Evolutionary conservation across 2,113 vertebrate genomes (phyloP).

Genomic region (Todiramphus chloris): DNA sequence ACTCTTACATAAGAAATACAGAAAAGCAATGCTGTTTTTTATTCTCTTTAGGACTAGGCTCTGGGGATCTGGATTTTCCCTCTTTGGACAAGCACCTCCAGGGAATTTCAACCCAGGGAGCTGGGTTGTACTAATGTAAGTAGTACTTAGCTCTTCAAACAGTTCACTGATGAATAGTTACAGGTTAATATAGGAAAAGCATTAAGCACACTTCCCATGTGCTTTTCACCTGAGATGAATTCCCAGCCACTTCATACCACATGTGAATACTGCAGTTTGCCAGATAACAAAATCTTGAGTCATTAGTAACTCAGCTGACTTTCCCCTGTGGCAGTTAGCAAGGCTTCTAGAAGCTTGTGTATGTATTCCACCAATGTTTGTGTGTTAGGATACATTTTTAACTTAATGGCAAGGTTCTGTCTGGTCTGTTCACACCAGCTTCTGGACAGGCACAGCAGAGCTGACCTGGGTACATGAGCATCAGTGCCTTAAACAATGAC

Average conservation of each 20-base stretch:
- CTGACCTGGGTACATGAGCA: neutral
- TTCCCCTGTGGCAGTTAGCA: neutral
- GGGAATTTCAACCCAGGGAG: neutral
- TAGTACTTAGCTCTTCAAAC: neutral
- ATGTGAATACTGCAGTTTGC: neutral
- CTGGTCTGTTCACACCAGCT: neutral
- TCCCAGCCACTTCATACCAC: neutral
- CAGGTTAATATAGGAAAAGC: neutral
- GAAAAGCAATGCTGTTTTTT: neutral
- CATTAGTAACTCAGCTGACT: neutral
- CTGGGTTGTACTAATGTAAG: no score
- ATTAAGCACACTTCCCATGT: neutral
- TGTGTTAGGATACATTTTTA: neutral
- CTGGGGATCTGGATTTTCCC: neutral
- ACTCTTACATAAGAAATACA: neutral
- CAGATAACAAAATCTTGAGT: neutral
- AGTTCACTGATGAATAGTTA: neutral
- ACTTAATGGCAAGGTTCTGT: neutral
- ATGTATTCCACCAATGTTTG: rapidly evolving
- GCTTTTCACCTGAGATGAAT: neutral
- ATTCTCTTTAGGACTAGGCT: neutral
- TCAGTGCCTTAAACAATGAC: neutral
- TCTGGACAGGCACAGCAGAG: neutral
- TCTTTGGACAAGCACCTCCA: neutral
- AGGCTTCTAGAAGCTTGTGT: neutral